Percentiles rank a stretch among this genome's conserved stretches.
phyloP scores from a whole-genome alignment of 2,113 vertebrate genomes.

The Hoplias malabaricus region DNA sequence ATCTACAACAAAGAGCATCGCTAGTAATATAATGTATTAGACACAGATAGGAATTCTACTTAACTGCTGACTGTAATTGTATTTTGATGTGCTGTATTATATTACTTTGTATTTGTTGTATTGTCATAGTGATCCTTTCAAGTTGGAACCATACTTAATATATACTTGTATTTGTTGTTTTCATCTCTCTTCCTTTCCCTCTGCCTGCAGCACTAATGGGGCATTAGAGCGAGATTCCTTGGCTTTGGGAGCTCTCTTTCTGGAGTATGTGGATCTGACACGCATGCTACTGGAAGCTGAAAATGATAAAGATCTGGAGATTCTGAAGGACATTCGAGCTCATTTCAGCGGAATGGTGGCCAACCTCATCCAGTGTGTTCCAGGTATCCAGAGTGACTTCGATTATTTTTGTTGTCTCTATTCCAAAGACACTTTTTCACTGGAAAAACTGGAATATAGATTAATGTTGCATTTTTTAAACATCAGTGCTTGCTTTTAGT shows the following conservation, averaged over 20 bases:
- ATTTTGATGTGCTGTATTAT: too few species aligned
- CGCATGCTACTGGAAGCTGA: conserved; percentile 97
- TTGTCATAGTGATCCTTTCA: too few species aligned
- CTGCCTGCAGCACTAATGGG: conserved; percentile 84
- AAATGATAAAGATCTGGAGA: conserved; percentile 91
- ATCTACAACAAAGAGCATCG: neutral
- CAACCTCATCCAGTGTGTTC: conserved; percentile 90
- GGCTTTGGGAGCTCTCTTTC: conserved; percentile 92
- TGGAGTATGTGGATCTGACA: conserved; percentile 96
- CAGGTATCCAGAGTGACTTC: conserved; percentile 19
- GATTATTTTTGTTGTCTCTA: neutral
- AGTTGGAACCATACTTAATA: too few species aligned
- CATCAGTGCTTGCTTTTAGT: too few species aligned
- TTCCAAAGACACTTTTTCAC: conserved; percentile 41
- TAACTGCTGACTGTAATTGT: neutral
- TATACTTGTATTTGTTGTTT: neutral
- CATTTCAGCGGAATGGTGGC: conserved; percentile 98
- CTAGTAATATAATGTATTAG: neutral
- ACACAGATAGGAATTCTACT: neutral
- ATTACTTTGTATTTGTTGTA: too few species aligned
- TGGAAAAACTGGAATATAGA: neutral
- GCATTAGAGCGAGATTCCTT: conserved; percentile 92
- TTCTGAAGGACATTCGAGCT: conserved; percentile 96
- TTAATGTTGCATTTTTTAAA: neutral
- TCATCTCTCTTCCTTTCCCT: neutral